These are phyloP conservation scores for Brachyhypopomus occidentalis DNA, from an alignment of 2,113 vertebrate species.

Conservation along the genomic window DNA sequence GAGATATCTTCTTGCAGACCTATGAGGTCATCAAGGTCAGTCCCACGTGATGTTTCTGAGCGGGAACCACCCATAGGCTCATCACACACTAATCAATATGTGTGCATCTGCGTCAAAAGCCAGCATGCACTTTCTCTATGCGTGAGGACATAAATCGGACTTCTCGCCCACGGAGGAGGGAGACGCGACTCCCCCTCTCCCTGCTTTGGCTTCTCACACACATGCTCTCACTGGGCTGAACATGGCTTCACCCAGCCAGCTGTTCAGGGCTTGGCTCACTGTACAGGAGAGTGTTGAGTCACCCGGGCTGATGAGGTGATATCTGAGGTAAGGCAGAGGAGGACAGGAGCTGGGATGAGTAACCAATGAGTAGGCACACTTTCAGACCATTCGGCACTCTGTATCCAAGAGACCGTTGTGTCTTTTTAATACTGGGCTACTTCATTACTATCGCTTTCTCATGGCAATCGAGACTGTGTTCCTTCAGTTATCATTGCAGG, in stretches of 20 bases:
- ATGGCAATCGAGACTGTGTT: background rate
- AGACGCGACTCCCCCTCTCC: slow-evolving; percentile 33
- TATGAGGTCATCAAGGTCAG: background rate
- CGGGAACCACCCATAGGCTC: slow-evolving; percentile 44
- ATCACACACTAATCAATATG: slow-evolving; percentile 60
- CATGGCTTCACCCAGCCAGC: slow-evolving; percentile 57
- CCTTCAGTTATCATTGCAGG: background rate
- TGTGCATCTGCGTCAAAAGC: slow-evolving; percentile 51
- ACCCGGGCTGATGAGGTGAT: background rate
- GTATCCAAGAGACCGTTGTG: slow-evolving; percentile 4
- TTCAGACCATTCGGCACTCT: slow-evolving; percentile 10
- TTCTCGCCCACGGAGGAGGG: slow-evolving; percentile 20
- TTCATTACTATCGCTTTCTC: background rate
- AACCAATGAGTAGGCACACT: slow-evolving; percentile 3
- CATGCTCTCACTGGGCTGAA: slow-evolving; percentile 52
- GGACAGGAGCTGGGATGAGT: slow-evolving; percentile 12
- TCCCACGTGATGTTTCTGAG: background rate
- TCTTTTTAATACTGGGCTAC: background rate
- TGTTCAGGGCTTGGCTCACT: slow-evolving; percentile 44
- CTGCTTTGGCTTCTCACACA: slow-evolving; percentile 36
- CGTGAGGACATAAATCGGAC: slow-evolving; percentile 42
- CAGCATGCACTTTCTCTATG: slow-evolving; percentile 39
- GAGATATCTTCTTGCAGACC: no score
- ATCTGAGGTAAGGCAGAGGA: slow-evolving; percentile 18
- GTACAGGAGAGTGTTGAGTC: slow-evolving; percentile 44